These are phyloP conservation scores for Diplolepis rosae DNA, from an alignment of 2,888 invertebrate genomes.

Conservation along the genomic window DNA sequence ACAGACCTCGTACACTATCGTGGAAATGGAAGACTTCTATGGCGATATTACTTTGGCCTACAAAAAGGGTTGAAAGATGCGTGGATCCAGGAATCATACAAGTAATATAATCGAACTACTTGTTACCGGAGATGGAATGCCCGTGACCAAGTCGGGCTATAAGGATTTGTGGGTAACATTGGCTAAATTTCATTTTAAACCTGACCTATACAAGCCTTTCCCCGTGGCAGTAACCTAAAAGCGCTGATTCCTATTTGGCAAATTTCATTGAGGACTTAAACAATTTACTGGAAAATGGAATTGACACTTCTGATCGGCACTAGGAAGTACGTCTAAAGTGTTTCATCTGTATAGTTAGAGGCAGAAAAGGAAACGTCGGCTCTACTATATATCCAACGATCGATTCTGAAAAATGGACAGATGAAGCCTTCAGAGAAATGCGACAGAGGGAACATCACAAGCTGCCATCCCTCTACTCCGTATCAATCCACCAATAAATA, in stretches of 20 bases:
- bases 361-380: neutral
- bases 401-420: conserved; percentile 20
- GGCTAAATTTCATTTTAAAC: neutral
- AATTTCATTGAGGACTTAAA: conserved; percentile 5
- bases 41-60: conserved; percentile 19
- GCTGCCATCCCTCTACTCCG: conserved; percentile 41
- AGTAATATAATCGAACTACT: neutral
- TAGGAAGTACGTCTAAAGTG: conserved; percentile 6
- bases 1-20: no score
- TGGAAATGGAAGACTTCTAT: neutral
- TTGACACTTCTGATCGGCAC: conserved; percentile 4
- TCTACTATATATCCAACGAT: neutral
- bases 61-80: neutral
- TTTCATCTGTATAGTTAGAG: conserved; percentile 7
- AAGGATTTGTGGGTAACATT: neutral
- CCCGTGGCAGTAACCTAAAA: conserved; percentile 11
- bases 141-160: neutral
- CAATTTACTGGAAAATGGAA: conserved; percentile 4
- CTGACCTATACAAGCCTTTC: conserved; percentile 16
- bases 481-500: conserved; percentile 41
- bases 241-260: conserved; percentile 4
- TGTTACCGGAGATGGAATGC: neutral
- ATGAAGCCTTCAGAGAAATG: conserved; percentile 41
- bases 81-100: conserved; percentile 14
- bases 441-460: conserved; percentile 43